A percentile compares a stretch with the other conserved stretches of the same genome.
phyloP scores from a whole-genome alignment of 2,888 invertebrate species.

The Drosophila kokeensis region DNA sequence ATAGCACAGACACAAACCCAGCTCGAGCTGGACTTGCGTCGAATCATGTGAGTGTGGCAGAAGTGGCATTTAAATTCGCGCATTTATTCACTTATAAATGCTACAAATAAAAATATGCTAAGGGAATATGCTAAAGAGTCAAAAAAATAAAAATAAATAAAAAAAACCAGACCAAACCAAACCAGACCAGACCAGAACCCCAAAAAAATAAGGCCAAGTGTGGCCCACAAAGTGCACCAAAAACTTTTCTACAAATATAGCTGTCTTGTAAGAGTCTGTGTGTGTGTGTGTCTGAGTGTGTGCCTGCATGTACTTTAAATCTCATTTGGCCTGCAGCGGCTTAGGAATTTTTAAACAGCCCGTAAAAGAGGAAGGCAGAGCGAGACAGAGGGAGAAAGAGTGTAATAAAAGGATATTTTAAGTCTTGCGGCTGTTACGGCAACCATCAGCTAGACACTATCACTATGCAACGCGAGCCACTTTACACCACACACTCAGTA shows the following conservation, averaged over 20 bases:
- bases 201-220: conserved; percentile 70
- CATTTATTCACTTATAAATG: conserved; percentile 81
- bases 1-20: conserved; percentile 20
- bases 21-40: conserved; percentile 9
- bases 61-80: conserved; percentile 79
- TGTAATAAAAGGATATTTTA: conserved; percentile 42
- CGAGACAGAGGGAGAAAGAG: conserved; percentile 14
- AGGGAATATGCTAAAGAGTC: conserved; percentile 75
- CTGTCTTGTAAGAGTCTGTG: conserved; percentile 20
- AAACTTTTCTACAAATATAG: conserved; percentile 56
- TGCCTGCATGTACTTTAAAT: conserved; percentile 68
- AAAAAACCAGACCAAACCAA: conserved; percentile 40
- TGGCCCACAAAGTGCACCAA: conserved; percentile 62
- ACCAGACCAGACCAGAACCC: conserved; percentile 37
- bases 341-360: conserved; percentile 57
- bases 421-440: conserved; percentile 62
- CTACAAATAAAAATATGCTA: conserved; percentile 77
- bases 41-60: conserved; percentile 61
- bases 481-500: conserved; percentile 53
- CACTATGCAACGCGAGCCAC: conserved; percentile 74
- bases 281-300: conserved; percentile 16
- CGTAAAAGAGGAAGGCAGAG: conserved; percentile 11
- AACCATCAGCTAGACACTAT: conserved; percentile 64
- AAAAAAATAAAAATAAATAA: conserved; percentile 4
- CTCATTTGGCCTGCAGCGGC: conserved; percentile 78